Base-by-base conservation (phyloP, 2,797 vertebrate genomes). In the Eurystomus glaucurus region DNA sequence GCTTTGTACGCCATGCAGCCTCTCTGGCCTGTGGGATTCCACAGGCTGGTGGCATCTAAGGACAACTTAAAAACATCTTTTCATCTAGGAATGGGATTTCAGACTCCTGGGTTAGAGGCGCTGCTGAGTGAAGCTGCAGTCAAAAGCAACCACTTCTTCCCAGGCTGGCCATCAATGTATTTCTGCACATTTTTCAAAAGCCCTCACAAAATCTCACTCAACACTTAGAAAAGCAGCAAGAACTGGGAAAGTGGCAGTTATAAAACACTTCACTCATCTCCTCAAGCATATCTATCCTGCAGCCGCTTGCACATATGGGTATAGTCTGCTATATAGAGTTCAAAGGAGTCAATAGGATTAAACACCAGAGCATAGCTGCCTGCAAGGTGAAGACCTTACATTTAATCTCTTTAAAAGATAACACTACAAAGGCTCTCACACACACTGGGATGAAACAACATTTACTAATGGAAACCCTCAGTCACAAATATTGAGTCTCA, bases 371-470 rank as follows among this genome's bases (percentile, higher is more conserved):
- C 76, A 58, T 28, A 88, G 87, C 85, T 69, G 82, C 21, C 90
- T 58, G 75, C 85, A 95, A 90, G 72, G 93, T 77, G 75, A 71
- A 74, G 82, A 71, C 25, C 69, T 88, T 90, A 65, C 69, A 35
- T 68, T 89, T 96, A 95, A 95, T 91, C 95, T 83, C 71, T 90
- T 90, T 92, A 94, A 22, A 71, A 91, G 83, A n/a, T 71, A 92
- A 84, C 72, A 84, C 82, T 94, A 69, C 71, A 72, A 85, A 95
- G 91, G 75, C 93, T n/a, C 60, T 80, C 82, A 35, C 72, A 93
- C 61, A 88, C 51, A 66, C 28, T 14, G 39, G 37, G 78, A n/a
- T 88, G 68, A 93, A 94, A 70, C 39, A 75, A 62, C 79, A 68
- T 22, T 71, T 91, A 57, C 65, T 50, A 50, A 57, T 71, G 78